phyloP scores from a whole-genome alignment of 2,888 invertebrate genomes.

The Scelioninae gen. 2 region DNA sequence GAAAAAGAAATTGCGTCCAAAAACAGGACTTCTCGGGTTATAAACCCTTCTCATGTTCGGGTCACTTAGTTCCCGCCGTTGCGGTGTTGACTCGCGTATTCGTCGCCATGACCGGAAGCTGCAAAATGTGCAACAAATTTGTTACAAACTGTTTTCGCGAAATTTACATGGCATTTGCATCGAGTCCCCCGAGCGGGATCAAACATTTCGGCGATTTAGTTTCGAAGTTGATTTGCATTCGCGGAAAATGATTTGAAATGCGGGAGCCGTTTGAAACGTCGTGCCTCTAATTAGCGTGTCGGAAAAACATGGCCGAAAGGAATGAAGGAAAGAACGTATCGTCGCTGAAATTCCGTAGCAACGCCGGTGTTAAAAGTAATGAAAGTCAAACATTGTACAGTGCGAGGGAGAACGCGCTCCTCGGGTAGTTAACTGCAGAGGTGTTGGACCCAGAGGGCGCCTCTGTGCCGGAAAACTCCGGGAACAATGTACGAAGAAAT shows the following conservation, averaged over 20 bases:
- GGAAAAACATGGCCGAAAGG: background rate
- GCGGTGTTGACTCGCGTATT: conserved; percentile 4
- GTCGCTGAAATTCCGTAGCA: conserved; percentile 22
- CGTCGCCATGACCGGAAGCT: conserved; percentile 25
- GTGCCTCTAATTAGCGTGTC: conserved; percentile 11
- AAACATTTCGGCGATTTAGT: conserved; percentile 29
- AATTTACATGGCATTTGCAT: conserved; percentile 39
- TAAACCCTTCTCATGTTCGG: conserved; percentile 35
- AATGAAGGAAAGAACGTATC: background rate
- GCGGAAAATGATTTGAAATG: conserved; percentile 27
- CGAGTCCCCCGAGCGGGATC: conserved; percentile 7
- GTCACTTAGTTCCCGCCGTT: conserved; percentile 17
- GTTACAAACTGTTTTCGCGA: conserved; percentile 25
- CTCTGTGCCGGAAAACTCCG: too few species aligned
- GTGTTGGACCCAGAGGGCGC: conserved; percentile 34
- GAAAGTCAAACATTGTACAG: conserved; percentile 51
- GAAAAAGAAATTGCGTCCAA: conserved; percentile 46
- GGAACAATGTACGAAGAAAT: too few species aligned
- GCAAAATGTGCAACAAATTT: conserved; percentile 28
- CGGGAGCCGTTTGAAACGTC: background rate
- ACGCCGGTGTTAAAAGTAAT: conserved; percentile 33
- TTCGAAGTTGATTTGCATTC: conserved; percentile 27
- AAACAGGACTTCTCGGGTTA: conserved; percentile 32
- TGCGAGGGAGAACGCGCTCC: conserved; percentile 29
- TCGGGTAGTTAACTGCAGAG: conserved; percentile 39